Percentiles rank a stretch among this genome's conserved stretches.
phyloP scores from a whole-genome alignment of 2,888 invertebrate genomes.

The Apodemia duryi region DNA sequence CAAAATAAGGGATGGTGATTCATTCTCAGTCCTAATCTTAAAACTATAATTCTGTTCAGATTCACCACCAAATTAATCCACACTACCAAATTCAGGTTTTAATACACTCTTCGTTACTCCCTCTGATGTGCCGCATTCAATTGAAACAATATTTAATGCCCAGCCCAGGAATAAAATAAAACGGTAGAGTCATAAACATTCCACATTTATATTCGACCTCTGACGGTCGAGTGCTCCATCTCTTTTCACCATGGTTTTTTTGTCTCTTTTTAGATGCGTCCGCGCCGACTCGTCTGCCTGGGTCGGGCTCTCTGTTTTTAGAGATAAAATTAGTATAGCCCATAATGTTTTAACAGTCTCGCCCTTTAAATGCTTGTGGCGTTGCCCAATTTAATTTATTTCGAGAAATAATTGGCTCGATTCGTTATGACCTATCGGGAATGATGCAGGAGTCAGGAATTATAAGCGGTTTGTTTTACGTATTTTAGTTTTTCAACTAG shows the following conservation, averaged over 20 bases:
- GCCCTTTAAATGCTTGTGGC: conserved; percentile 46
- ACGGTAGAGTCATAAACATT: conserved; percentile 79
- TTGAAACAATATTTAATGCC: conserved; percentile 77
- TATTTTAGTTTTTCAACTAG: neutral
- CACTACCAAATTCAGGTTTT: conserved; percentile 46
- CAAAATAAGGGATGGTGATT: neutral
- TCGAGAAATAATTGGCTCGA: conserved; percentile 68
- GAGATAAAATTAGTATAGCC: conserved; percentile 71
- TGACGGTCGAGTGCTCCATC: conserved; percentile 54
- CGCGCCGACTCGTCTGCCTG: conserved; percentile 70
- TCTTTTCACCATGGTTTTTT: conserved; percentile 39
- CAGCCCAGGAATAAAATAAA: conserved; percentile 71
- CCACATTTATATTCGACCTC: conserved; percentile 78
- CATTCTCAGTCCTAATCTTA: conserved; percentile 30
- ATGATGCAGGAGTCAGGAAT: conserved; percentile 44
- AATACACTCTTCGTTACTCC: conserved; percentile 67
- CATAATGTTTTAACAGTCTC: conserved; percentile 76
- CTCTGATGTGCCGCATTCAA: conserved; percentile 75
- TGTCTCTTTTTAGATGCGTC: conserved; percentile 60
- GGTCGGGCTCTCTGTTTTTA: conserved; percentile 53
- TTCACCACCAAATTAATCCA: conserved; percentile 65
- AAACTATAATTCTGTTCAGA: conserved; percentile 45
- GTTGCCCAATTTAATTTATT: conserved; percentile 70
- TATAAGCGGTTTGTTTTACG: conserved; percentile 52
- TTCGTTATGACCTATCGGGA: conserved; percentile 62